Conservation (phyloP, 2,888 invertebrate genomes). For the Labia minor region DNA sequence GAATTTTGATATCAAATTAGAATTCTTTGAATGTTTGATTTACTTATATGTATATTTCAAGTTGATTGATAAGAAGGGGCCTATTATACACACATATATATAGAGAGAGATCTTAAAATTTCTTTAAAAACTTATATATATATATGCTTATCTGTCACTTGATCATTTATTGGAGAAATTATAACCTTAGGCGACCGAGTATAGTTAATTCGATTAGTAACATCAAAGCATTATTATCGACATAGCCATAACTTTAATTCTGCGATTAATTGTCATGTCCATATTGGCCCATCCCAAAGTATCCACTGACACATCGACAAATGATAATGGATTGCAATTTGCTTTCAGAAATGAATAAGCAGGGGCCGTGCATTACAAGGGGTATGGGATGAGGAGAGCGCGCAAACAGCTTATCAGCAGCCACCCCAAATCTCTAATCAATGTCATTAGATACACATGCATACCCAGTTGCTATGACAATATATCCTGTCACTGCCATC, state of each 20-base stretch:
- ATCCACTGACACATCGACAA: slow-evolving; percentile 1
- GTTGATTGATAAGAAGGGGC: no score
- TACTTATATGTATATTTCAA: no score
- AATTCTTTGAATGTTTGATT: no score
- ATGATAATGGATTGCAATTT: slow-evolving; percentile 2
- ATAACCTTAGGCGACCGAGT: not conserved
- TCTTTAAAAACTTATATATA: not conserved
- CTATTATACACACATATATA: no score
- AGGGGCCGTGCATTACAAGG: not conserved
- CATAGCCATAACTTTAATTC: not conserved
- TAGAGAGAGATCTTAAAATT: no score
- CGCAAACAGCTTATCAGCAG: not conserved
- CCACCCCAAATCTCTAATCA: slow-evolving; percentile 7
- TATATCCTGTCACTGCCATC: not conserved
- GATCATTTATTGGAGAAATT: not conserved
- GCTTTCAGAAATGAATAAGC: slow-evolving; percentile 5
- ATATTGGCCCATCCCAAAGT: not conserved
- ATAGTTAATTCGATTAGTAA: not conserved
- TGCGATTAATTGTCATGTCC: slow-evolving; percentile 7
- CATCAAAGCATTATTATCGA: slow-evolving; percentile 8
- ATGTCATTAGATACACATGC: slow-evolving; percentile 3
- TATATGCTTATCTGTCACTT: not conserved
- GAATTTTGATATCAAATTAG: no score
- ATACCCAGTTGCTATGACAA: not conserved
- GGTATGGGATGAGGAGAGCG: not conserved